phyloP scores from a whole-genome alignment of 2,797 vertebrate species.

The Pangasius djambal region DNA sequence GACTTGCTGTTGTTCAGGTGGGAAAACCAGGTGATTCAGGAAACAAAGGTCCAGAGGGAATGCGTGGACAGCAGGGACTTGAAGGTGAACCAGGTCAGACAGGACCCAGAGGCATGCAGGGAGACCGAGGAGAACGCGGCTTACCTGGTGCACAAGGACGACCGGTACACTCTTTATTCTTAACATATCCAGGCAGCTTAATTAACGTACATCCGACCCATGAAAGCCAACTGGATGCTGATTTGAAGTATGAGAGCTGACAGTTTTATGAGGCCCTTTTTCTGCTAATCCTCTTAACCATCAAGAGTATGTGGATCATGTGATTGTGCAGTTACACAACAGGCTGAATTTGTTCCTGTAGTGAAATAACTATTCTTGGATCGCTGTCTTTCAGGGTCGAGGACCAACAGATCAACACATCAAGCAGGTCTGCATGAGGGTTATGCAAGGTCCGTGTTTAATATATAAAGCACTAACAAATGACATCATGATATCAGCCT shows the following conservation, averaged over 20 bases:
- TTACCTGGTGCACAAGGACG: conserved; percentile 85
- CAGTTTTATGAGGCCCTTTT: neutral
- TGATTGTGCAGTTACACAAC: conserved; percentile 4
- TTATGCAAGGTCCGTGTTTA: conserved; percentile 88
- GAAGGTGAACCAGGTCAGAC: conserved; percentile 82
- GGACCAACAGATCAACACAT: conserved; percentile 87
- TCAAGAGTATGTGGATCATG: conserved; percentile 33
- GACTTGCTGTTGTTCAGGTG: conserved; percentile 66
- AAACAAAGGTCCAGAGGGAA: conserved; percentile 87
- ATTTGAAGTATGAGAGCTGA: conserved; percentile 9
- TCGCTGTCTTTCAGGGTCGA: conserved; percentile 79
- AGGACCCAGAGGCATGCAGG: conserved; percentile 91
- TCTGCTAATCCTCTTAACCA: conserved; percentile 17
- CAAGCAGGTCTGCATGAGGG: conserved; percentile 95
- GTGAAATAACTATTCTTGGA: neutral
- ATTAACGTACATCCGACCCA: neutral
- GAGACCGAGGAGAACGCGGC: conserved; percentile 85
- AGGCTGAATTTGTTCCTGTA: neutral
- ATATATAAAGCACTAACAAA: neutral
- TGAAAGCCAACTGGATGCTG: neutral
- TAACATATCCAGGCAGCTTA: neutral
- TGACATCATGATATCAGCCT: neutral
- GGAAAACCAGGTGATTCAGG: conserved; percentile 90
- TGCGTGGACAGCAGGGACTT: conserved; percentile 81
- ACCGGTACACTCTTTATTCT: conserved; percentile 70